phyloP scores from a whole-genome alignment of 2,888 invertebrate species.

The Stenchaetothrips biformis region DNA sequence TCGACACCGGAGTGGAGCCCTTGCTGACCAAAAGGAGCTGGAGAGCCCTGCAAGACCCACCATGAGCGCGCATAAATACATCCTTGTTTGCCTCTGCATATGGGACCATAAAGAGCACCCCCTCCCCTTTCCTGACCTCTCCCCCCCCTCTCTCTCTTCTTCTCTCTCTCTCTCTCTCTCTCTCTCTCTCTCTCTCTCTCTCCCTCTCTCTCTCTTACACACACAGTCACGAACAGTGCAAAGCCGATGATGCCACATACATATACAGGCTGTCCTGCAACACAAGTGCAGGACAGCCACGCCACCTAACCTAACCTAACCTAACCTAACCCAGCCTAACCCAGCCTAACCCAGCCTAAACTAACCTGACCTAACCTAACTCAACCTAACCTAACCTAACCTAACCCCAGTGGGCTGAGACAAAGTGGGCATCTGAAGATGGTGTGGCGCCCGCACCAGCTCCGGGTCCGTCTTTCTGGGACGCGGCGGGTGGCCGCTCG shows the following conservation, averaged over 20 bases:
- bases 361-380: too few relatives aligned
- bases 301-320: too few relatives aligned
- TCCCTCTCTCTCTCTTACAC: background rate
- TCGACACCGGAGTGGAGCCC: background rate
- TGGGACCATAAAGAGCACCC: slow-evolving; percentile 5
- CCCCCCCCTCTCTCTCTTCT: background rate
- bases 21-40: background rate
- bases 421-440: too few relatives aligned
- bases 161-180: background rate
- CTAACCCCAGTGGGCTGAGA: too few relatives aligned
- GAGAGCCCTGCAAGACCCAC: background rate
- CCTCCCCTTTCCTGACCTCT: background rate
- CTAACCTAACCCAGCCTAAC: too few relatives aligned
- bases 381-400: too few relatives aligned
- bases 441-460: too few relatives aligned
- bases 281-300: background rate
- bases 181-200: background rate
- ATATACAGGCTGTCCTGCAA: background rate
- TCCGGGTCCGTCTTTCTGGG: too few relatives aligned
- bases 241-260: background rate
- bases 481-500: too few relatives aligned
- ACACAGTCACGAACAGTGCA: background rate
- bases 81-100: slow-evolving; percentile 23
- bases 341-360: too few relatives aligned
- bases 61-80: slow-evolving; percentile 15